These are phyloP conservation scores for Cydia amplana DNA, from an alignment of 1,140 invertebrate species.

Conservation along the genomic window DNA sequence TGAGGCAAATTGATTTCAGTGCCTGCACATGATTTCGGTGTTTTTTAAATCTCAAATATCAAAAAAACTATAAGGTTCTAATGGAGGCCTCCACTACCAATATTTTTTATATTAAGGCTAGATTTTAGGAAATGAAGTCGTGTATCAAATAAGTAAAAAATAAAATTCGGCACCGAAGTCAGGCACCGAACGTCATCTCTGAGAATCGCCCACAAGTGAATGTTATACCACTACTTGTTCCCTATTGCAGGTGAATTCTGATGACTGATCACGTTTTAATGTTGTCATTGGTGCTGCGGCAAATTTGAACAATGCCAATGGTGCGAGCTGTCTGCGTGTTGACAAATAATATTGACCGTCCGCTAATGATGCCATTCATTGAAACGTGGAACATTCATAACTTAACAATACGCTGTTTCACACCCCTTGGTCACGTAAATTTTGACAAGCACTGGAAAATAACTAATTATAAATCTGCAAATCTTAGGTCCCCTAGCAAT, in stretches of 20 bases:
- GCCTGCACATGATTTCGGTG: too few species aligned
- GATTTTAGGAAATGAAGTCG: too few species aligned
- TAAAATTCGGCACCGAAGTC: too few species aligned
- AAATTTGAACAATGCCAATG: constrained; percentile 20
- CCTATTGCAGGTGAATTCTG: background rate
- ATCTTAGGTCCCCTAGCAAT: background rate
- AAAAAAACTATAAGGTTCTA: too few species aligned
- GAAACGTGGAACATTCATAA: background rate
- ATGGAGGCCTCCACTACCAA: too few species aligned
- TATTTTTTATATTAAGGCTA: too few species aligned
- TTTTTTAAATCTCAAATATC: too few species aligned
- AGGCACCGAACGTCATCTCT: too few species aligned
- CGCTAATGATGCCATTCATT: constrained; percentile 6
- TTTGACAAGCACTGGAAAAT: background rate
- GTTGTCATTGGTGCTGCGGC: constrained; percentile 24
- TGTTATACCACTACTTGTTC: background rate
- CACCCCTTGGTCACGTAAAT: background rate
- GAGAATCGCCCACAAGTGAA: too few species aligned
- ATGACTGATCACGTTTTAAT: constrained; percentile 29
- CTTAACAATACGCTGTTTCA: background rate
- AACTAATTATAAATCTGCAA: background rate
- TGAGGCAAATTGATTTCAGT: too few species aligned
- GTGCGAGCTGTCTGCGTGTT: constrained; percentile 11
- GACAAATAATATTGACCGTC: constrained; percentile 31
- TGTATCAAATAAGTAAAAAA: too few species aligned